Conservation (phyloP, 2,113 vertebrate species). For the Hipposideros armiger region DNA sequence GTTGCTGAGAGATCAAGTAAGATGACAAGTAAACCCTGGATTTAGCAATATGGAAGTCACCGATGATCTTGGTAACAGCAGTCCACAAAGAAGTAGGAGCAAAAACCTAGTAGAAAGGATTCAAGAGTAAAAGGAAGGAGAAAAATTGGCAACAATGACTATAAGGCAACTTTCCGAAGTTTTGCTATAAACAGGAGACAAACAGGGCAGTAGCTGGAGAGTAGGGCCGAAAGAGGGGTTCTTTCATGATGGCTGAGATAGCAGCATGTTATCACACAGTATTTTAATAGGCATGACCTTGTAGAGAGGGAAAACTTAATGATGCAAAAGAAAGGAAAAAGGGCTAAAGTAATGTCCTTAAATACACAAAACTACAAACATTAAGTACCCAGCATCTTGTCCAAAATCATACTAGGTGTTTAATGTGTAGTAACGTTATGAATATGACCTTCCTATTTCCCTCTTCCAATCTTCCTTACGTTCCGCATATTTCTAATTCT, state of each 20-base stretch:
- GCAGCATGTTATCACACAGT: not conserved
- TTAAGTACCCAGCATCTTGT: not conserved
- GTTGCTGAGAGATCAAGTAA: not conserved
- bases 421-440: not conserved
- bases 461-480: not conserved
- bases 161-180: not conserved
- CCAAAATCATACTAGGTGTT: not conserved
- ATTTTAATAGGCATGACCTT: not conserved
- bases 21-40: not conserved
- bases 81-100: not conserved
- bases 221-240: not conserved
- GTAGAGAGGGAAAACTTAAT: not conserved
- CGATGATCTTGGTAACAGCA: not conserved
- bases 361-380: constrained; percentile 30
- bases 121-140: not conserved
- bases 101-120: constrained; percentile 17
- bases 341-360: not conserved
- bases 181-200: not conserved
- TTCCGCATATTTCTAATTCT: constrained; percentile 14
- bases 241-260: not conserved
- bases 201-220: not conserved
- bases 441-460: not conserved
- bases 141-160: not conserved
- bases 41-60: not conserved
- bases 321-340: not conserved